A percentile compares a stretch with the other conserved stretches of the same genome.
Conservation (phyloP, 2,888 invertebrate species). For the Eucera pruinosa region DNA sequence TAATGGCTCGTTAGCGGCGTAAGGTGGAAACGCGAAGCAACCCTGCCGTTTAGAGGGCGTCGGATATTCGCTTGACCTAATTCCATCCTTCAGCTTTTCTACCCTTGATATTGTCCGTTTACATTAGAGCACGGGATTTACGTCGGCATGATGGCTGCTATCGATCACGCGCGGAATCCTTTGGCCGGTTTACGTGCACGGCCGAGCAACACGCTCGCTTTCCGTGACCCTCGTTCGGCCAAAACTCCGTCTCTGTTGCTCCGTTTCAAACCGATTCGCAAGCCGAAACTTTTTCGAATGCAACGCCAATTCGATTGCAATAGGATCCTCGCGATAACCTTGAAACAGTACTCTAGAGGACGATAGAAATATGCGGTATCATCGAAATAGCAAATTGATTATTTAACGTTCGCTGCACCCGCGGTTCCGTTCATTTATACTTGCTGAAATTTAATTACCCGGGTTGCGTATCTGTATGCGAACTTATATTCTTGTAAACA, state of each 20-base stretch:
- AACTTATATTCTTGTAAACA: no score
- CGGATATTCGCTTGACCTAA: conserved; percentile 61
- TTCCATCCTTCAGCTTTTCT: conserved; percentile 55
- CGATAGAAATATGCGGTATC: background rate
- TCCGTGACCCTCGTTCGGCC: background rate
- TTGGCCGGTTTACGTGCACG: conserved; percentile 28
- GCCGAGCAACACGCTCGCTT: conserved; percentile 26
- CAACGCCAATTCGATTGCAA: background rate
- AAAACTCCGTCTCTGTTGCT: background rate
- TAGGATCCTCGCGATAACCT: background rate
- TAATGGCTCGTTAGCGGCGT: conserved; percentile 18
- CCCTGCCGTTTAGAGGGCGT: conserved; percentile 15
- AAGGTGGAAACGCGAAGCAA: background rate
- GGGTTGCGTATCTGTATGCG: no score
- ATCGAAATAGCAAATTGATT: background rate
- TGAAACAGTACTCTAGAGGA: background rate
- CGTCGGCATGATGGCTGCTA: conserved; percentile 34
- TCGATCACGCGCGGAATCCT: conserved; percentile 57
- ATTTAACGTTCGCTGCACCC: background rate
- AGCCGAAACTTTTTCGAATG: no score
- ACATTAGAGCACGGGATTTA: conserved; percentile 59
- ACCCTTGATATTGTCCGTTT: conserved; percentile 66
- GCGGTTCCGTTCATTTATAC: no score
- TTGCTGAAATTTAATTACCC: no score
- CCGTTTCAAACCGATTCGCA: background rate